Base-by-base conservation (phyloP, 2,888 invertebrate genomes). In the Hemithea aestivaria region DNA sequence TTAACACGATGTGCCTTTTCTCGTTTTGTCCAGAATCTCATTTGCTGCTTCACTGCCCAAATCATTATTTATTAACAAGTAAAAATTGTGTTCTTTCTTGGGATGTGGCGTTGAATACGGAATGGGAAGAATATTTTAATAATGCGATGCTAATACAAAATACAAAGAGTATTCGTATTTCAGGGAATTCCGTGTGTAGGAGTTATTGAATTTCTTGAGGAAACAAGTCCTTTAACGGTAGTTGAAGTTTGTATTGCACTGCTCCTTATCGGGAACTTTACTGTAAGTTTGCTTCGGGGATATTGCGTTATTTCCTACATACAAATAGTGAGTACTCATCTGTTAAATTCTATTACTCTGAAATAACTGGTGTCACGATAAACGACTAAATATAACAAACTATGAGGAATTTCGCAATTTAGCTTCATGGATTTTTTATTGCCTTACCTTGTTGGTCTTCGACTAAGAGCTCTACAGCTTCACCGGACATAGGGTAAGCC, bases 1-100 rank as follows among this genome's bases (percentile, higher is more conserved):
- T 67, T 66, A 56, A 60, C 45, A 51, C 40, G 57, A 45, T 50
- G 49, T 49, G 41, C 48, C 53, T 61, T 62, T 47, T 53, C 49
- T 53, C 53, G 37, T 35, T 21, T 39, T 48, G 43, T 59, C 53
- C 58, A 53, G 49, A 58, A 60, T 62, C 61, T 66, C 60, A 67
- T 72, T 68, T 71, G 53, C 53, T 46, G 57, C 58, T 58, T 39
- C 51, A 59, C 60, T 66, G 63, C 57, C 59, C 56, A 44, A 42
- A 40, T 43, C 44, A 70, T 72, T 65, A 61, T 62, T 70, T 75
- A 75, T 77, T 71, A 67, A 73, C 53, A 58, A 60, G 58, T 51
- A 58, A 47, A 60, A 64, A 66, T 65, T 52, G 61, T 58, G 62
- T 65, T 66, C 64, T 68, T 67, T 66, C 60, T 56, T 53, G 53